These are phyloP conservation scores for Dyspetes luteomarginatus DNA, from an alignment of 2,888 invertebrate genomes.

Conservation along the genomic window DNA sequence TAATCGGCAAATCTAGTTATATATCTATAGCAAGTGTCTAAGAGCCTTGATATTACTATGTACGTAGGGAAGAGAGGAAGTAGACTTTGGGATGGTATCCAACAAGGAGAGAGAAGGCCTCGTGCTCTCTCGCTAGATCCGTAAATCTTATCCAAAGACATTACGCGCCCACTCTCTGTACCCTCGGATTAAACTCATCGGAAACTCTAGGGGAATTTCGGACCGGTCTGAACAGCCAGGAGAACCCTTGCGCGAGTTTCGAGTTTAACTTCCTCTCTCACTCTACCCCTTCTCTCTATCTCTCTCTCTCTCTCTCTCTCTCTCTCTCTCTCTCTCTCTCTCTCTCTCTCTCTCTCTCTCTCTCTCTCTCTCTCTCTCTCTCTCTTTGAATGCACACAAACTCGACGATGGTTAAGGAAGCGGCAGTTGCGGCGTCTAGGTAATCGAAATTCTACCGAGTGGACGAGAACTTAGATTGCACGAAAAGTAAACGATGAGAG, in stretches of 20 bases:
- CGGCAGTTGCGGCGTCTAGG: conserved; percentile 44
- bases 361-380: conserved; percentile 59
- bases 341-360: conserved; percentile 61
- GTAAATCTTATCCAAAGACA: conserved; percentile 23
- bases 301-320: conserved; percentile 43
- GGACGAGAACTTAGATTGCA: conserved; percentile 58
- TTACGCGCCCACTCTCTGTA: neutral
- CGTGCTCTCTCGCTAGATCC: neutral
- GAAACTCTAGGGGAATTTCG: conserved; percentile 54
- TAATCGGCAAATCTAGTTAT: neutral
- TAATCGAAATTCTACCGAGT: conserved; percentile 60
- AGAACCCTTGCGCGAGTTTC: too few relatives aligned
- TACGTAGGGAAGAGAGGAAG: neutral
- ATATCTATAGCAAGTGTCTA: neutral
- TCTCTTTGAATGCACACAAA: too few relatives aligned
- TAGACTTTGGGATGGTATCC: neutral
- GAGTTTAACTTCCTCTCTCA: conserved; percentile 51
- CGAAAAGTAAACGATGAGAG: conserved; percentile 22
- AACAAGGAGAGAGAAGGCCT: neutral
- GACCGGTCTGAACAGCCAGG: conserved; percentile 30
- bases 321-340: conserved; percentile 58
- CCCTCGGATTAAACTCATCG: conserved; percentile 39
- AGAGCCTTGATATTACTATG: neutral
- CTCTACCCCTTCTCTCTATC: conserved; percentile 61
- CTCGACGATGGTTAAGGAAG: conserved; percentile 49